Conservation (phyloP, 2,113 vertebrate genomes). For the Protomyctophum bolini region DNA sequence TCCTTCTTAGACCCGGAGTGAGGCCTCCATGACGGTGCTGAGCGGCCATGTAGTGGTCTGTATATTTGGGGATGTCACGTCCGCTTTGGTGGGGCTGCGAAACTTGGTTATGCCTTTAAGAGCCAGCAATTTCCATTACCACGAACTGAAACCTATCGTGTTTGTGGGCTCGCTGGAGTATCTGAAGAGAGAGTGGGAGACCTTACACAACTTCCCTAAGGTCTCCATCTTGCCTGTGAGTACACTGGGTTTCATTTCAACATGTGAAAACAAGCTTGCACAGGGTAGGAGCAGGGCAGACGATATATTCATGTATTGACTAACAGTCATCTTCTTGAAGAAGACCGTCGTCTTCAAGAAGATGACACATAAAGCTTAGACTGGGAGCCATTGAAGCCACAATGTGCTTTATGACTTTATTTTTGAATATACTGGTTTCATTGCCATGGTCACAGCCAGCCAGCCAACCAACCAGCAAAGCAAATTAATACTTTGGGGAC, state of each 20-base stretch:
- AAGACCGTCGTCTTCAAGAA: no score
- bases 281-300: no score
- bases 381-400: no score
- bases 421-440: background rate
- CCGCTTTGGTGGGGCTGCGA: constrained; percentile 96
- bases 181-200: constrained; percentile 97
- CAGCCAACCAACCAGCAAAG: background rate
- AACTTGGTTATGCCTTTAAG: constrained; percentile 99
- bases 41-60: constrained; percentile 99
- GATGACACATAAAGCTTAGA: no score
- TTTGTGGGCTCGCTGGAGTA: constrained; percentile 98
- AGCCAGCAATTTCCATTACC: constrained; percentile 99
- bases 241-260: constrained; percentile 48
- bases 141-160: constrained; percentile 98
- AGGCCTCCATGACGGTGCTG: constrained; percentile 98
- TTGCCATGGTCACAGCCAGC: background rate
- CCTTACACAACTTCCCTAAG: constrained; percentile 98
- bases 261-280: no score
- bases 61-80: constrained; percentile 98
- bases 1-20: constrained; percentile 90
- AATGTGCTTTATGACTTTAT: no score
- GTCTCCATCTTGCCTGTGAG: constrained; percentile 99
- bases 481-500: no score
- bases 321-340: no score
- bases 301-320: no score